Base-by-base conservation (phyloP, 2,888 invertebrate species). In the Galeopsomyia nigrocyanea region DNA sequence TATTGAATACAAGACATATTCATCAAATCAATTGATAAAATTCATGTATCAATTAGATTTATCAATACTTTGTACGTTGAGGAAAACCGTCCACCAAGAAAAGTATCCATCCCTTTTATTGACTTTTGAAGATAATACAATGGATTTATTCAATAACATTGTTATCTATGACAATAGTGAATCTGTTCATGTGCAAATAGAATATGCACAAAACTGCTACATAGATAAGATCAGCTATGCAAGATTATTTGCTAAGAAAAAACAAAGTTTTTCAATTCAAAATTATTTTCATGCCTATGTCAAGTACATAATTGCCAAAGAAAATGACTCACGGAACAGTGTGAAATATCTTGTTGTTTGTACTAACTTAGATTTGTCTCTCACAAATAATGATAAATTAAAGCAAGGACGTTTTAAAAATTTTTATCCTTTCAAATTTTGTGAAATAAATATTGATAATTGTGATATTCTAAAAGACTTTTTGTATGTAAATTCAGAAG, bases 31-130 rank as follows among this genome's bases (percentile, higher is more conserved):
- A 57, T 77, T 80, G 75, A 78, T 79, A 69, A 73, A 71, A 63
- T 46, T 79, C 75, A 79, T 79, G 78, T 78, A 80, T 76, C 77
- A 56, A 77, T 75, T 80, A 74, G 79, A 80, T 75, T 76, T 80
- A 74, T 78, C 78, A 10, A 75, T 80, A 74, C 73, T 81, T 71
- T 81, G 78, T 67, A 73, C 49, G 39, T 65, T 76, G 65, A 80
- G 78, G 76, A 75, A 78, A 72, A 75, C 68, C 66, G 77, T 31
- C 56, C 76, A 78, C 75, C 22, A 78, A 77, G 55, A 77, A 74
- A 80, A 80, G 77, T 81, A 80, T 78, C 76, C 78, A 73, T 78
- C 69, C 58, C 75, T 79, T 31, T 76, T 78, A 77, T 76, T 81
- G 75, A 67, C 73, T 39, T 79, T 80, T 78, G 77, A 64, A 74